Conservation (phyloP, 1,140 invertebrate species). For the Anagrus nilaparvatae region DNA sequence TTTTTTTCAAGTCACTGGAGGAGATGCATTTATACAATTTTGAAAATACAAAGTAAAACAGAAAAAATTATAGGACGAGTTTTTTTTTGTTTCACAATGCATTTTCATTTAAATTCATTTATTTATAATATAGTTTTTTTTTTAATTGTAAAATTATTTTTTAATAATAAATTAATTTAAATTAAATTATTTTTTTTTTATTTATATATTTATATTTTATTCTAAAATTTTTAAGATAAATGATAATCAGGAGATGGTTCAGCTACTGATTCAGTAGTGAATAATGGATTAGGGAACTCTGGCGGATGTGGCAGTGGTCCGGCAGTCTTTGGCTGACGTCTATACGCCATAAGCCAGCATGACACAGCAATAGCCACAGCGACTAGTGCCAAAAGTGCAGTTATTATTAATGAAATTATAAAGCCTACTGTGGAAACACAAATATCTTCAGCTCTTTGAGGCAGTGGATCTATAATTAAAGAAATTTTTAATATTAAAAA, state of each 20-base stretch:
- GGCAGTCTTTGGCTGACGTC: constrained; percentile 70
- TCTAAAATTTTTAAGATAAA: constrained; percentile 29
- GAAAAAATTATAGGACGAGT: constrained; percentile 25
- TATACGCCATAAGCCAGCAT: constrained; percentile 89
- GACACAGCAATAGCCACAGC: constrained; percentile 89
- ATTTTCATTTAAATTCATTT: constrained; percentile 27
- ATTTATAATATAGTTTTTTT: constrained; percentile 23
- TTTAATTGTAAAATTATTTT: constrained; percentile 31
- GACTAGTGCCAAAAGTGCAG: constrained; percentile 79
- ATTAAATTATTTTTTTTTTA: not conserved
- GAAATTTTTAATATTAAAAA: constrained; percentile 8
- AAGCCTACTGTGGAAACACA: constrained; percentile 89
- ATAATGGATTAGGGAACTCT: constrained; percentile 89
- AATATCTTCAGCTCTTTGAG: constrained; percentile 61
- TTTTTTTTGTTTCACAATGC: constrained; percentile 24
- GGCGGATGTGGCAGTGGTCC: constrained; percentile 87
- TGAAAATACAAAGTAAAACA: constrained; percentile 23
- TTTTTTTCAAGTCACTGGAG: constrained; percentile 36
- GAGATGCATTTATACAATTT: constrained; percentile 38
- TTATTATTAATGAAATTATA: constrained; percentile 84
- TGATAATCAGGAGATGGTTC: constrained; percentile 76
- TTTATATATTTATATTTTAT: constrained; percentile 11
- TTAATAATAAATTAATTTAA: constrained; percentile 9
- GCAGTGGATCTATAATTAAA: constrained; percentile 48
- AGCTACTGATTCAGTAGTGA: constrained; percentile 68